These are phyloP conservation scores for Nerophis ophidion DNA, from an alignment of 2,113 vertebrate genomes.

Conservation along the genomic window DNA sequence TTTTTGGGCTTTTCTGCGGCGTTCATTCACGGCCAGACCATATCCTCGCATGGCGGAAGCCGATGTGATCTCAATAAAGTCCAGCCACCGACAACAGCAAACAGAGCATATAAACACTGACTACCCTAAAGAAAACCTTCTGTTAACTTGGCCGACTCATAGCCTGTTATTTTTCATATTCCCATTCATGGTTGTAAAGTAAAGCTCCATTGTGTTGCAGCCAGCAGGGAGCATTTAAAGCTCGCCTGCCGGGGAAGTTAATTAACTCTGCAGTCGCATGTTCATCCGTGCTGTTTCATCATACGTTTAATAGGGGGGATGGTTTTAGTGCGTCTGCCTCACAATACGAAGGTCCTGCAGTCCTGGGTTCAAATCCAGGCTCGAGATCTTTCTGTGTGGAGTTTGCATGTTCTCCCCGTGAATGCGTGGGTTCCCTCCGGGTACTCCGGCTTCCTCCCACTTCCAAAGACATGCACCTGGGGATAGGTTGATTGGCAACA, in stretches of 20 bases:
- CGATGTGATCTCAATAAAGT: background rate
- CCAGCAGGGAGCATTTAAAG: conserved; percentile 60
- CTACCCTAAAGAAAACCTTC: background rate
- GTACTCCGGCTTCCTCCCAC: too few species aligned
- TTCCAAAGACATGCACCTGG: too few species aligned
- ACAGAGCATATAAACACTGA: background rate
- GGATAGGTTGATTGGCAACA: too few species aligned
- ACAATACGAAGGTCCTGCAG: background rate
- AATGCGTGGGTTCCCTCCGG: too few species aligned
- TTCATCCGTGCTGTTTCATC: conserved; percentile 56
- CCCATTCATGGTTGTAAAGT: conserved; percentile 33
- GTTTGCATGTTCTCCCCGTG: too few species aligned
- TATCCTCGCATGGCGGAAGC: conserved; percentile 18
- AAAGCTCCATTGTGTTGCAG: conserved; percentile 48
- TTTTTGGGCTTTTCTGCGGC: conserved; percentile 56
- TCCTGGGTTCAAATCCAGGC: too few species aligned
- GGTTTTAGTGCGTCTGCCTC: too few species aligned
- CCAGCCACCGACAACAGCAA: background rate
- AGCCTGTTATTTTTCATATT: conserved; percentile 27
- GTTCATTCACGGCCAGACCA: conserved; percentile 47
- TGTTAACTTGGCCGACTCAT: background rate
- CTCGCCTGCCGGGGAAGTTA: conserved; percentile 47
- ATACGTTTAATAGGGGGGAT: conserved; percentile 12
- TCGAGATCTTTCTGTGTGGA: too few species aligned
- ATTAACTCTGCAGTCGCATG: conserved; percentile 51